Conservation (phyloP, 2,888 invertebrate species). For the Acheta domesticus region DNA sequence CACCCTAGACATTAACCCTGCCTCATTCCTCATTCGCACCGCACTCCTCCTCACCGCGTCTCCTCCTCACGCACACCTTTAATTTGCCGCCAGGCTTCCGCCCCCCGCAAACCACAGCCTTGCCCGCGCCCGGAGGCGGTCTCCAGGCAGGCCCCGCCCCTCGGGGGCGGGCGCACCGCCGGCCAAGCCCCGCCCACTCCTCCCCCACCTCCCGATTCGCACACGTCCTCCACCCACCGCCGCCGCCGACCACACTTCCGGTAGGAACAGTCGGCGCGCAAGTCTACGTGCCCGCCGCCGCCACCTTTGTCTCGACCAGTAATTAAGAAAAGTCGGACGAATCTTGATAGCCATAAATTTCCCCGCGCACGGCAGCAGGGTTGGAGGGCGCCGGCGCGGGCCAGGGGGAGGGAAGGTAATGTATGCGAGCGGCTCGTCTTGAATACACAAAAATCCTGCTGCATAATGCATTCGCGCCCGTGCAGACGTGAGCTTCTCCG, state of each 20-base stretch:
- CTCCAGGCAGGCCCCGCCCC: neutral
- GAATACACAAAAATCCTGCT: constrained; percentile 18
- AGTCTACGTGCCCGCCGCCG: neutral
- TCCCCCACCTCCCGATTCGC: neutral
- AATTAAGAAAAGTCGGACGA: constrained; percentile 7
- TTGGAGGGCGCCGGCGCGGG: too few relatives aligned
- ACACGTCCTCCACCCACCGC: neutral
- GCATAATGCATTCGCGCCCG: neutral
- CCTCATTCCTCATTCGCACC: too few relatives aligned
- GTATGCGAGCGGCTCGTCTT: neutral
- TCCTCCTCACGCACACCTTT: too few relatives aligned
- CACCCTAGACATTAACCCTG: too few relatives aligned
- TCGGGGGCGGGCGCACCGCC: neutral
- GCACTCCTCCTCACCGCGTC: too few relatives aligned
- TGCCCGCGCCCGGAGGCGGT: too few relatives aligned
- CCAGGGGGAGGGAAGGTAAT: neutral
- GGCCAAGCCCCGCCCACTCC: neutral
- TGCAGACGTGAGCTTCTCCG: neutral
- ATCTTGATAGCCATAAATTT: constrained; percentile 10
- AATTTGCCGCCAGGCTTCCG: too few relatives aligned
- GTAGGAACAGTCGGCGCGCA: too few relatives aligned
- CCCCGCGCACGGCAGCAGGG: neutral
- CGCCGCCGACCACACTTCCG: too few relatives aligned
- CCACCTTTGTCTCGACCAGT: neutral
- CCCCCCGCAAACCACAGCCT: too few relatives aligned